These are phyloP conservation scores for Listrodromus nycthemerus DNA, from an alignment of 2,888 invertebrate genomes.

Conservation along the genomic window DNA sequence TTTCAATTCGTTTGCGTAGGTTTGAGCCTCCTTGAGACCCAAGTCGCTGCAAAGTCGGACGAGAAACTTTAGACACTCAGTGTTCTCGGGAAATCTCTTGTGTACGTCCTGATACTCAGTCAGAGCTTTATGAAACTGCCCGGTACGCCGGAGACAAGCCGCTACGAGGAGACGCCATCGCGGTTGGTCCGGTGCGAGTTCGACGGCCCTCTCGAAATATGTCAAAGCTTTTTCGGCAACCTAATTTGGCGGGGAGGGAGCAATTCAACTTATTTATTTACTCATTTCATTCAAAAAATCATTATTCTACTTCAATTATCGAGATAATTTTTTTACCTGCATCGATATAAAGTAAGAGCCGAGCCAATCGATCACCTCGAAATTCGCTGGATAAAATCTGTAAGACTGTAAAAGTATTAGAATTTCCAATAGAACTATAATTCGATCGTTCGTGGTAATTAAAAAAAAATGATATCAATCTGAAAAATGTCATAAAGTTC, in stretches of 20 bases:
- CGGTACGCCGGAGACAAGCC: constrained; percentile 92
- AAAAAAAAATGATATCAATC: not conserved
- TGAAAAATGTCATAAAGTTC: not conserved
- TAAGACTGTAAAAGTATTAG: constrained; percentile 80
- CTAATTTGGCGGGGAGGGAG: constrained; percentile 66
- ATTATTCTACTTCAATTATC: not conserved
- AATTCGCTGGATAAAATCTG: constrained; percentile 82
- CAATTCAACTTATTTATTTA: not conserved
- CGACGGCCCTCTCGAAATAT: constrained; percentile 93
- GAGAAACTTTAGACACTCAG: constrained; percentile 95
- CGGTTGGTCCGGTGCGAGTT: constrained; percentile 86
- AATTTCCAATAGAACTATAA: constrained; percentile 75
- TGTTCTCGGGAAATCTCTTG: constrained; percentile 96
- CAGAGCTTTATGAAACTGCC: constrained; percentile 93
- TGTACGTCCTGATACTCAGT: constrained; percentile 94
- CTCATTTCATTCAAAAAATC: not conserved
- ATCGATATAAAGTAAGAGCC: constrained; percentile 95
- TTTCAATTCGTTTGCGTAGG: constrained; percentile 93
- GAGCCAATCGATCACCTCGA: constrained; percentile 93
- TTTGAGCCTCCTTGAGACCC: constrained; percentile 94
- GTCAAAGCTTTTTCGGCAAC: constrained; percentile 94
- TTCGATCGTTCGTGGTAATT: not conserved
- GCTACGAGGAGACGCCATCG: constrained; percentile 95
- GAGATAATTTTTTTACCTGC: constrained; percentile 84
- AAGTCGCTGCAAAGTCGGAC: constrained; percentile 95